Evolutionary conservation across 2,888 invertebrate genomes (phyloP), one percentile per base, ranked within the genome.

Genomic region (Salpingus planirostris): DNA sequence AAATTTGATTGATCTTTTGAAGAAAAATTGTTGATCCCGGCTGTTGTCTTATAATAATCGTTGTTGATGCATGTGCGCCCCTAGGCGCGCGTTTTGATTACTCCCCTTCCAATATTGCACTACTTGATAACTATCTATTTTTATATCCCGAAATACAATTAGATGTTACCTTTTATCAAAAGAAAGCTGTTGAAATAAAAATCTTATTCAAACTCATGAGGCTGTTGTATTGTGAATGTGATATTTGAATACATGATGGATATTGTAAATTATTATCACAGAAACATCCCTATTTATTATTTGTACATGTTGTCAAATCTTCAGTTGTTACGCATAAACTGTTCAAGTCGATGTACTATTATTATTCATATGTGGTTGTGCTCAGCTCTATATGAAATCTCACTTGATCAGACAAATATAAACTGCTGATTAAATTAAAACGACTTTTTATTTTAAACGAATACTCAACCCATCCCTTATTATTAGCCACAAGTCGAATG

Each of bases 191-290:
- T 52, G 40, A 43, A 43, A 45, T 46, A 47, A 45, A 44, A 47
- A 35, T 43, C n/a, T n/a, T 44, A 31, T 51, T 53, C 49, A 47
- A n/a, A 57, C 52, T 55, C 47, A 55, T 56, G 55, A 64, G 64
- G 62, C 64, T 65, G 64, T 64, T 60, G 57, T 63, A 54, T 60
- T 60, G 55, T 66, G 59, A 64, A 65, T 66, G 65, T 66, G 66
- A 66, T 65, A 66, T 65, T 55, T 59, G 60, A 58, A 60, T 60
- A 62, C 59, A 57, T 59, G n/a, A n/a, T n/a, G 57, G 55, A 59
- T 60, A 59, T 61, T 60, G 54, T 56, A 57, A 57, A 53, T 52
- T 52, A 53, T 51, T 54, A 53, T 53, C 51, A 55, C 50, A 49
- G 45, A 46, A 46, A 49, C 52, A 55, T 56, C 49, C 49, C 29